Evolutionary conservation across 2,797 vertebrate species (phyloP).

Genomic region (Salarias fasciatus): DNA sequence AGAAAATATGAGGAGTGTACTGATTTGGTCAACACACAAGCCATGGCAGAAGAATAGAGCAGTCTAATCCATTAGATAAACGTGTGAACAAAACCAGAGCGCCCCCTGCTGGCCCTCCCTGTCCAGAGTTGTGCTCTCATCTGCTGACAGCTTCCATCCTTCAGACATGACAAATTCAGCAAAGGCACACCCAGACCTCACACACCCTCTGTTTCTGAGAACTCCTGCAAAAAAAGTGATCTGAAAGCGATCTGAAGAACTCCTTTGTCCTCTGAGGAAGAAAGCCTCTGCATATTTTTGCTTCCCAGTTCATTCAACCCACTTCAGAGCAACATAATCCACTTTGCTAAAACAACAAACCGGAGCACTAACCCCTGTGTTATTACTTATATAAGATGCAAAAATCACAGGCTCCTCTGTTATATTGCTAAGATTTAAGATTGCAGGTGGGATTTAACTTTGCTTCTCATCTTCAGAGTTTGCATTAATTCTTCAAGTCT

Average conservation of each 20-base stretch:
- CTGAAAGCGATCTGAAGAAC: slow-evolving; percentile 14
- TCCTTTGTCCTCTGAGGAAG: slow-evolving; percentile 15
- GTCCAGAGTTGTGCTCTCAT: slow-evolving; percentile 12
- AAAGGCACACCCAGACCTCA: slow-evolving; percentile 8
- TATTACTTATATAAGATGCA: slow-evolving; percentile 25
- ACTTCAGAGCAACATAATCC: slow-evolving; percentile 41
- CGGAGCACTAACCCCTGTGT: slow-evolving; percentile 32
- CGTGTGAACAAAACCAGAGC: slow-evolving; percentile 18
- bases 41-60: background rate
- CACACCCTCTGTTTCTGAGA: background rate
- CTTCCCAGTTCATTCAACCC: slow-evolving; percentile 12
- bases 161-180: slow-evolving; percentile 24
- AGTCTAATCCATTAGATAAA: too few species aligned
- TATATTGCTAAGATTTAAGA: slow-evolving; percentile 1
- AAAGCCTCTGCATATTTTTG: slow-evolving; percentile 32
- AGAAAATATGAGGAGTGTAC: too few species aligned
- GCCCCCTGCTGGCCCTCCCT: slow-evolving; percentile 51
- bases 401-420: background rate
- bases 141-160: slow-evolving; percentile 10
- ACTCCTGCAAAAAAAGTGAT: slow-evolving; percentile 1
- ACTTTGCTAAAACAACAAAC: slow-evolving; percentile 35
- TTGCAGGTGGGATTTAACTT: slow-evolving; percentile 1
- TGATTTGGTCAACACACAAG: too few species aligned
- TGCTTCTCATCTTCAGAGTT: background rate
- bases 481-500: too few species aligned